These are phyloP conservation scores for Acanthopagrus latus DNA, from an alignment of 2,797 vertebrate species.

Conservation along the genomic window DNA sequence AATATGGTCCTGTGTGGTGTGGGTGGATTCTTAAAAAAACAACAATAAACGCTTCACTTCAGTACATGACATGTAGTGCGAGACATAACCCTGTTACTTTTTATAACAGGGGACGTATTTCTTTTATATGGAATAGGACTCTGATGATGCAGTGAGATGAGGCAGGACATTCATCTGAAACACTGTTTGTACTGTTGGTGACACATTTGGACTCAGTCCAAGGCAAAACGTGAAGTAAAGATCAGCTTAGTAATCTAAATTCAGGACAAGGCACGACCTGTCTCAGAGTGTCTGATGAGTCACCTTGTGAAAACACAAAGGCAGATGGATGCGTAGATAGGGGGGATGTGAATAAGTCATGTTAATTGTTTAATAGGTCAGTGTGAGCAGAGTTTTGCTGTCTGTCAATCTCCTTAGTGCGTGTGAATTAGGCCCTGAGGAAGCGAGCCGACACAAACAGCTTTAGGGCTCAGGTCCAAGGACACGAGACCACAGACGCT, in stretches of 20 bases:
- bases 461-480: slow-evolving; percentile 67
- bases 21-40: too few relatives aligned
- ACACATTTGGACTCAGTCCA: slow-evolving; percentile 13
- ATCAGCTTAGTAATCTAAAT: neutral
- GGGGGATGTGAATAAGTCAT: slow-evolving; percentile 24
- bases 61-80: too few relatives aligned
- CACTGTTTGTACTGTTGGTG: neutral
- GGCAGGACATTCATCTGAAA: neutral
- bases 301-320: neutral
- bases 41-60: too few relatives aligned
- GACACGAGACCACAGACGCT: slow-evolving; percentile 49
- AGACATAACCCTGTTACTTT: too few relatives aligned
- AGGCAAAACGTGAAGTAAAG: neutral
- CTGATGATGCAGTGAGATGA: neutral
- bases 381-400: slow-evolving; percentile 5
- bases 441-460: slow-evolving; percentile 64
- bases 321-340: neutral
- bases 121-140: neutral
- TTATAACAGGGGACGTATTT: too few relatives aligned
- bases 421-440: slow-evolving; percentile 62
- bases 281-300: neutral
- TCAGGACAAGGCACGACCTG: neutral
- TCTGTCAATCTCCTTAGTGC: slow-evolving; percentile 65
- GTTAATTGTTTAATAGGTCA: slow-evolving; percentile 61
- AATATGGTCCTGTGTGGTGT: too few relatives aligned